Evolutionary conservation across 2,888 invertebrate species (phyloP).

Genomic region (Bellardia pandia): DNA sequence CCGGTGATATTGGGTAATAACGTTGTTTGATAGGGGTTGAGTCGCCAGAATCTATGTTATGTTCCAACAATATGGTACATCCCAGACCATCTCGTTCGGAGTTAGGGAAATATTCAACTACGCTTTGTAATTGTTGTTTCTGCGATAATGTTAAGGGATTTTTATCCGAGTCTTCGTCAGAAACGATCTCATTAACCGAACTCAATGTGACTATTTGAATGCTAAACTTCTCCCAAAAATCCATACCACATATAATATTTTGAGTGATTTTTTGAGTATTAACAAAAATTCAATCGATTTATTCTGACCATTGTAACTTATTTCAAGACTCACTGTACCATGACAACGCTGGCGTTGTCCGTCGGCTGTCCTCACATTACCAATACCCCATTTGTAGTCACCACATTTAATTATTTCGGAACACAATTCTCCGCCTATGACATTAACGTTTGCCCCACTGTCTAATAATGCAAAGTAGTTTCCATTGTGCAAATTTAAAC

Average conservation of each 20-base stretch:
- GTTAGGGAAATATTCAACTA: constrained; percentile 6
- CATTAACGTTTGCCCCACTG: no score
- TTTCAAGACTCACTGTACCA: neutral
- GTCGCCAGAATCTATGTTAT: constrained; percentile 8
- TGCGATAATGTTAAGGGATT: neutral
- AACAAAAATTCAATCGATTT: neutral
- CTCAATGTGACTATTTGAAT: neutral
- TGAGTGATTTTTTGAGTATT: neutral
- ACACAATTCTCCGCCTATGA: no score
- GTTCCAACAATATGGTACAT: constrained; percentile 13
- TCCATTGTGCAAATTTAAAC: no score
- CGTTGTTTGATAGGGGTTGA: neutral
- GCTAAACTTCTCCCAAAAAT: constrained; percentile 10
- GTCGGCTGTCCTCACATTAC: constrained; percentile 2
- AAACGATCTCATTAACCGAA: neutral
- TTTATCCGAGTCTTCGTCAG: neutral
- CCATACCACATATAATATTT: constrained; percentile 14
- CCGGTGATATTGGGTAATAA: constrained; percentile 15
- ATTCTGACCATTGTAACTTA: neutral
- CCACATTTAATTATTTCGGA: no score
- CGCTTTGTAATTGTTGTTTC: neutral
- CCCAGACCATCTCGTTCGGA: constrained; percentile 5
- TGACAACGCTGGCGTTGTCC: neutral
- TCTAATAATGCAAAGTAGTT: no score
- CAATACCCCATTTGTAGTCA: no score